Evolutionary conservation across 2,888 invertebrate genomes (phyloP), one percentile per base, ranked within the genome.

Genomic region (Chalcosyrphus nemorum): DNA sequence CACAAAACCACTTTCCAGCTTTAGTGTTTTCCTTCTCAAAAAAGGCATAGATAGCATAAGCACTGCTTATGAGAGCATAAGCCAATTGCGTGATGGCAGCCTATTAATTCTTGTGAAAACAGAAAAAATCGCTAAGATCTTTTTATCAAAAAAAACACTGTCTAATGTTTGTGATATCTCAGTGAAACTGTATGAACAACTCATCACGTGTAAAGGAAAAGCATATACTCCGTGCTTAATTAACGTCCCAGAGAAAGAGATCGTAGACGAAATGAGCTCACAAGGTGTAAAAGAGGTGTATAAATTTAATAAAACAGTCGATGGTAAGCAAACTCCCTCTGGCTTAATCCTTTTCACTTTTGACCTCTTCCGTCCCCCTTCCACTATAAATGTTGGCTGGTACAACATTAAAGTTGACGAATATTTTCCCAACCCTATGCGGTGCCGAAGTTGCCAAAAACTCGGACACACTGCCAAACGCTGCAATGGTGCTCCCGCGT

Each of bases 221-320:
- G 50, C 41, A 6, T 66, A 66, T 24, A 4, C 66, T 7, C 68
- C 59, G 21, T 61, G 52, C 52, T 35, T 76, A 21, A 70, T 43
- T 2, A 61, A 70, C 24, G 43, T 63, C 5, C 13, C 77, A 5
- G 70, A 70, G 15, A n/a, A 13, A 17, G 63, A 70, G 38, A 70
- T 61, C 38, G 38, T 77, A 2, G 50, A 45, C 2, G 77, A 77
- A 56, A 61, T 77, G 68, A 61, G 47, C 38, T 5, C 11, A 2
- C 68, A 68, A 68, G 61, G 61, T 0, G 61, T 77, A 7, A 70
- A 24, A 35, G 61, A 70, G 6, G 70, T 70, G 6, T 74, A 11
- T n/a, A 65, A 74, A 38, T 75, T 54, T 4, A 63, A 56, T 11
- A 63, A 65, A 47, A 17, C n/a, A 1, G 17, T 35, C 11, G 52